These are phyloP conservation scores for Spodoptera exigua DNA, from an alignment of 2,888 invertebrate species.

Conservation along the genomic window DNA sequence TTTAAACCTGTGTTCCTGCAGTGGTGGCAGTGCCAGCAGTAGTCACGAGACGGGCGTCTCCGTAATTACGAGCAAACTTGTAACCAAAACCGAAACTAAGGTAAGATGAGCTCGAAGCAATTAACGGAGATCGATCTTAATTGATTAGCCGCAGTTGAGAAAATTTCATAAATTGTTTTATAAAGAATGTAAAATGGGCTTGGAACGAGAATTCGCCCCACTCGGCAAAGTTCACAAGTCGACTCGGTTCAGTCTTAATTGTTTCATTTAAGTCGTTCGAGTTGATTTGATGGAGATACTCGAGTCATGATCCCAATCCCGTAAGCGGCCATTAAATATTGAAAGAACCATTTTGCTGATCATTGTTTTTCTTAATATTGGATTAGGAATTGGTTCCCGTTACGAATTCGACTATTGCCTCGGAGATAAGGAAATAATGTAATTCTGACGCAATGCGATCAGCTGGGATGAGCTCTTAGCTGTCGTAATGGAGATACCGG, in stretches of 20 bases:
- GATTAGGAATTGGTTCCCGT: conserved; percentile 40
- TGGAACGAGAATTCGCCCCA: conserved; percentile 40
- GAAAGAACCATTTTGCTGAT: conserved; percentile 58
- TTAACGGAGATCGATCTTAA: conserved; percentile 62
- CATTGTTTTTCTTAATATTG: conserved; percentile 56
- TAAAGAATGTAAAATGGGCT: conserved; percentile 74
- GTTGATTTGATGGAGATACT: conserved; percentile 59
- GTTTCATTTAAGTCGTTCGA: conserved; percentile 65
- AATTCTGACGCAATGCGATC: conserved; percentile 17
- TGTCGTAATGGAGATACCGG: neutral
- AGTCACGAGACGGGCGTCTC: conserved; percentile 1
- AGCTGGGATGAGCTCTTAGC: conserved; percentile 7
- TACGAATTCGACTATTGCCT: conserved; percentile 28
- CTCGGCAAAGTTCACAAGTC: conserved; percentile 63
- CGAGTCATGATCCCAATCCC: conserved; percentile 53
- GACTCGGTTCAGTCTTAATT: conserved; percentile 71
- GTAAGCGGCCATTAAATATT: conserved; percentile 59
- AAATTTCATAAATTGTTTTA: conserved; percentile 70
- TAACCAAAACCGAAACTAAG: conserved; percentile 32
- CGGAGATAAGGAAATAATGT: conserved; percentile 25
- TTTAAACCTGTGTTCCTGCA: neutral
- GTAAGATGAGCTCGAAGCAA: conserved; percentile 43
- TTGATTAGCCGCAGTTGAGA: conserved; percentile 63
- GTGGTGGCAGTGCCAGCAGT: conserved; percentile 1
- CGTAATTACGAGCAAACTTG: conserved; percentile 27